Base-by-base conservation (phyloP, 2,888 invertebrate species). In the Barypeithes pellucidus region DNA sequence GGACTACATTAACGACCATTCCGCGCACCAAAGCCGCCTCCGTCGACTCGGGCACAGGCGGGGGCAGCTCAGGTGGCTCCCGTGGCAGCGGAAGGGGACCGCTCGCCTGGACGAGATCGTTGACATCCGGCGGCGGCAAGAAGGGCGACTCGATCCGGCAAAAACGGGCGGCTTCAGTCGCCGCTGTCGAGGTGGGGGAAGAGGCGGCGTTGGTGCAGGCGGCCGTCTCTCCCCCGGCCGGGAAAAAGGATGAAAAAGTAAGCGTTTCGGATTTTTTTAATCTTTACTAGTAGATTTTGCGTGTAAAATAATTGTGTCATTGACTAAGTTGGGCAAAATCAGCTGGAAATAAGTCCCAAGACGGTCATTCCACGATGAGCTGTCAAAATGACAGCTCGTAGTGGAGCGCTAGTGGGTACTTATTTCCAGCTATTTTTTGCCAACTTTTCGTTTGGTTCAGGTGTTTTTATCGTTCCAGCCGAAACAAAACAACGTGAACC, bases 141-240 rank as follows among this genome's bases (percentile, higher is more conserved):
- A 85, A 87, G 87, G 82, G 88, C 87, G 88, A 79, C 83, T 41
- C 50, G 16, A 12, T 33, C n/a, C 47, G 68, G 12, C 75, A 76
- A 50, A 72, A 72, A 65, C 67, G 74, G 54, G 80, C 78, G 78
- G 79, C 82, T 47, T 84, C 84, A 54, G 82, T 83, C 71, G 81
- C 82, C 61, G 82, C 84, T 76, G 84, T 83, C 79, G 85, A 85
- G 77, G 80, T 85, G 86, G 90, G 86, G 89, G 89, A 82, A 89
- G 90, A 84, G 88, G 90, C 80, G 81, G 89, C 76, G 72, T 76
- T 78, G 50, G 67, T 77, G 14, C 68, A 77, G 47, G 75, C 83
- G 85, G 88, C 82, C 87, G 88, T 82, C 88, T 89, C 86, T 88
- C 89, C 86, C 89, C 89, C 83, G 89, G 89, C 84, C 91, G 63